Base-by-base conservation (phyloP, 2,888 invertebrate genomes). In the Glaucopsyche alexis region DNA sequence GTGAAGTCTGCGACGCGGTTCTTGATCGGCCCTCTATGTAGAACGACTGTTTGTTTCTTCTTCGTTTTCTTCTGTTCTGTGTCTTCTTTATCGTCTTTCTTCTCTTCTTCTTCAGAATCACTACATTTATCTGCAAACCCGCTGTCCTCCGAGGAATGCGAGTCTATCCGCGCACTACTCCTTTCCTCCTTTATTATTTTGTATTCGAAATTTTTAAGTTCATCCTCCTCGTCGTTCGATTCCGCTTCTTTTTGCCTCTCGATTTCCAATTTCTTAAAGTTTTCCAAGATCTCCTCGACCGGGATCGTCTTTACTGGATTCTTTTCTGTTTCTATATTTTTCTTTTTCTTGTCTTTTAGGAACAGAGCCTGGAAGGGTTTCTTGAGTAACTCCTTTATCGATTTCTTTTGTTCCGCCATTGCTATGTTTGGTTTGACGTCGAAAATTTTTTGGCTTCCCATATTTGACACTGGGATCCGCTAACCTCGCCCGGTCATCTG, bases 131-230 rank as follows among this genome's bases (percentile, higher is more conserved):
- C 91, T 0, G 85, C 80, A 45, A 83, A 90, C 0, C 92, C 92
- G 42, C 91, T 91, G 78, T 91, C 91, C 60, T 86, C 82, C 0
- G 92, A 91, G 0, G 86, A 84, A 6, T 91, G 87, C 0, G 90
- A 90, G 14, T 86, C 81, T 1, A 85, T 85, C 52, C 89, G 83
- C 2, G 80, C 81, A 3, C 78, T 78, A 73, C 79, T 80, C 0
- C 79, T 76, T 0, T 86, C 83, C 2, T 86, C 86, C 52, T 85
- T 81, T 7, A 90, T 82, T 0, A 83, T 75, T 80, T 85, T 86
- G 60, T 81, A 81, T 0, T 84, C 79, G 74, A 90, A 90, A 67
- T 87, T 84, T 0, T 81, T 78, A 0, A 85, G 75, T 78, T 89
- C 88, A 29, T 89, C 83, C 0, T 84, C 82, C 14, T 82, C 77